Evolutionary conservation across 2,888 invertebrate genomes (phyloP), one percentile per base, ranked within the genome.

Genomic region (Microplitis manilae): DNA sequence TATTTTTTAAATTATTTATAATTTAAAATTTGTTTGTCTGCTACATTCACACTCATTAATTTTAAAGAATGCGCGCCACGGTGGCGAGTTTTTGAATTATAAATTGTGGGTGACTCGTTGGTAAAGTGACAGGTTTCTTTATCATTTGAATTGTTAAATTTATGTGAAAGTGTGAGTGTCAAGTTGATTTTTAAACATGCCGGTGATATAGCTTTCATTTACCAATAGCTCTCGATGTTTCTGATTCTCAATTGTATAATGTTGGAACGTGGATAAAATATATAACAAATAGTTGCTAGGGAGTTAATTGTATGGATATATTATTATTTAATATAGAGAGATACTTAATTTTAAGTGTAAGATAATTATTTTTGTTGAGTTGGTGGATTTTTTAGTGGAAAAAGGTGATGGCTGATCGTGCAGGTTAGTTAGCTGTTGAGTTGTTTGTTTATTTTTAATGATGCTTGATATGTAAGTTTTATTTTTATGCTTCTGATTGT

Each of bases 221-320:
- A 13, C 13, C 9, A 50, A 50, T 50, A 5, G 9, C 13, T 50
- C 50, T 50, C 4, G 50, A 13, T 50, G 13, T 50, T 50, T 50
- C 50, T 50, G 13, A 13, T 50, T 50, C 50, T 50, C 4, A 50
- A 13, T 50, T 50, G 50, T 50, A 50, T 50, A 50, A 50, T 50
- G 50, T 50, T 50, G 50, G 13, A 50, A 50, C 50, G 50, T 50
- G 50, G 2, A 13, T 50, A 50, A 50, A 30, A 30, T 30, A 41
- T 15, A 5, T 79, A 79, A 38, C 77, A 77, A 17, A 73, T 78
- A 1, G 50, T 79, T 64, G 5, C 13, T 50, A 50, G 13, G 13
- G 50, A 13, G 15, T 65, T 40, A 39, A 62, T 20, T 67, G 15
- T 7, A 7, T 4, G 8, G 13, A 50, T 13, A 50, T 50, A 50